Conservation (phyloP, 2,888 invertebrate genomes). For the Hydropsyche betteni region DNA sequence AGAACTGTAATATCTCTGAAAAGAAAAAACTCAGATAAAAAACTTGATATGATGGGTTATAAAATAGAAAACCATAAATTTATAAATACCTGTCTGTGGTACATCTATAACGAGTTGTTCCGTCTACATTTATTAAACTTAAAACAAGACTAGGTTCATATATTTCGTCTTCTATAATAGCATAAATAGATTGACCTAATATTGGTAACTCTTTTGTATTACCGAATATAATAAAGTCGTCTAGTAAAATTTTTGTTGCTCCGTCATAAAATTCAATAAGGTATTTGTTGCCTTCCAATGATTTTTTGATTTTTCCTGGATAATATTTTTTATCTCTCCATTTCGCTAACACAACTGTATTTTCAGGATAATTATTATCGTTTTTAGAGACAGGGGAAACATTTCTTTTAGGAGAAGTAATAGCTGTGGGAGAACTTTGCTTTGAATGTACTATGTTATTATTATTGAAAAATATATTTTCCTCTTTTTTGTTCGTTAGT, state of each 20-base stretch:
- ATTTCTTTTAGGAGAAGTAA: neutral
- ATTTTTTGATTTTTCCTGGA: constrained; percentile 69
- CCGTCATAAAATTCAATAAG: constrained; percentile 73
- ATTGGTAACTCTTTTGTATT: constrained; percentile 64
- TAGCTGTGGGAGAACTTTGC: constrained; percentile 2
- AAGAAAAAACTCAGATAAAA: constrained; percentile 21
- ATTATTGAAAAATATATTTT: constrained; percentile 49
- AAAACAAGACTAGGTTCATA: constrained; percentile 67
- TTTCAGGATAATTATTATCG: constrained; percentile 60
- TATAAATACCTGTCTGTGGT: constrained; percentile 61
- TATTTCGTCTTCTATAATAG: constrained; percentile 65
- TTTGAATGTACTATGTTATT: constrained; percentile 55
- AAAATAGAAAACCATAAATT: neutral
- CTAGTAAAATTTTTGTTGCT: constrained; percentile 66
- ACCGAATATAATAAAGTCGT: constrained; percentile 71
- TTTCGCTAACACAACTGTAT: constrained; percentile 69
- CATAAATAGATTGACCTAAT: constrained; percentile 66
- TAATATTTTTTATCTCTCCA: constrained; percentile 76
- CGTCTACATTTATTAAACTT: constrained; percentile 61
- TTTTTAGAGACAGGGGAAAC: constrained; percentile 54
- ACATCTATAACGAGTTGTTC: constrained; percentile 63
- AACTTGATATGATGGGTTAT: neutral
- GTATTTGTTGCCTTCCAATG: constrained; percentile 68
- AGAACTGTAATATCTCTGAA: constrained; percentile 62
- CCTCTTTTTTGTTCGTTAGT: neutral